Evolutionary conservation across 35 echinoderm and acorn worm genomes (phyloP), one percentile per base, ranked within the genome.

Genomic region (Acanthaster planci): DNA sequence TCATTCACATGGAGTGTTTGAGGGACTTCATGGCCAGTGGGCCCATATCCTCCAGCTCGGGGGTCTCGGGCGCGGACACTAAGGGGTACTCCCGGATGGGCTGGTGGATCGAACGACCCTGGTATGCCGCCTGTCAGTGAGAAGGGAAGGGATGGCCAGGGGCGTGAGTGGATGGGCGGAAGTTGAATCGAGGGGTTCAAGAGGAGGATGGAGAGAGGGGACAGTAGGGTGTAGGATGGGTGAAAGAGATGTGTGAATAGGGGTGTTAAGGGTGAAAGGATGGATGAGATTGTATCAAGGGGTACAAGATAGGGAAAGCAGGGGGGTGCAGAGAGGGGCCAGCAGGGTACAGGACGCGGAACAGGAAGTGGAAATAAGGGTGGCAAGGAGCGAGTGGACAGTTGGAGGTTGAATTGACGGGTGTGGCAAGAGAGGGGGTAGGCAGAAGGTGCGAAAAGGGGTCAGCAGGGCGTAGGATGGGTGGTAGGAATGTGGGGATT

Each of bases 31-130:
- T 95, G 40, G 88, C 84, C 57, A 95, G 86, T 22, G 88, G 84
- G 32, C 82, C 76, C 42, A 95, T 89, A 59, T 95, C 93, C 83
- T 95, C 93, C 58, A 95, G 67, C 39, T 91, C 89, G 29, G 93
- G 89, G 17, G 88, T 91, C 80, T 91, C 93, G 22, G 93, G 93
- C 60, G 89, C 93, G 21, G 89, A 86, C 18, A 91, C 88, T 9
- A 91, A 55, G n/a, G 88, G 88, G 89, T 95, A 95, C 85, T 95
- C 93, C 54, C 93, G 55, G 81, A 95, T 95, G 1, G 84, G 93
- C 78, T 95, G 93, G 85, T 95, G 93, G 55, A 88, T 85, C 8
- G 93, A 64, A n/a, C 89, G 87, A 83, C 83, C 89, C 58, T 91
- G 85, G 84, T 91, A 80, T 77, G 79, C 85, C 38, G 57, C 87